phyloP scores from a whole-genome alignment of 2,888 invertebrate species.

The Dascillus cervinus region DNA sequence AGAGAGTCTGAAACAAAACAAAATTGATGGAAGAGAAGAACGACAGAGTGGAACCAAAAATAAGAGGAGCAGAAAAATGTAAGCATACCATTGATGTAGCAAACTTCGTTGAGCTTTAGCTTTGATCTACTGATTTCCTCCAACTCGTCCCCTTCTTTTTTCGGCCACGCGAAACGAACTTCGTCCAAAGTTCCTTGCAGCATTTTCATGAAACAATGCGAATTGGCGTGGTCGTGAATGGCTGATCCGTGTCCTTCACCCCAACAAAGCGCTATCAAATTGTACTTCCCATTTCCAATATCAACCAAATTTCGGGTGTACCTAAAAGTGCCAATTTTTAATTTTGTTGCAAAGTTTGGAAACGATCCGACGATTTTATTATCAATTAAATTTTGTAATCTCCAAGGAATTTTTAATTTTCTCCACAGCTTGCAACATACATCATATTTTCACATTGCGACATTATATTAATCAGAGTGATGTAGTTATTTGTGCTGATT shows the following conservation, averaged over 20 bases:
- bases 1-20: constrained; percentile 80
- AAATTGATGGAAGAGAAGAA: too few species aligned
- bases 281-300: constrained; percentile 93
- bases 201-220: constrained; percentile 97
- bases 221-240: constrained; percentile 93
- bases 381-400: too few species aligned
- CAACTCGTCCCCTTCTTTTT: constrained; percentile 33
- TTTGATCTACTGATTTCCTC: constrained; percentile 53
- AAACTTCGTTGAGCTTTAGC: constrained; percentile 70
- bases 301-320: constrained; percentile 96
- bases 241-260: constrained; percentile 90
- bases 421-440: too few species aligned
- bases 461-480: too few species aligned
- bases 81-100: constrained; percentile 90
- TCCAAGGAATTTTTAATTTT: too few species aligned
- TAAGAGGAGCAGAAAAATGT: constrained; percentile 1
- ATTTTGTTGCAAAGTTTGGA: too few species aligned
- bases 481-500: too few species aligned
- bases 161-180: constrained; percentile 79
- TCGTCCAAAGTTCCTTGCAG: constrained; percentile 77
- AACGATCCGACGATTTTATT: too few species aligned
- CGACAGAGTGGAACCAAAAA: too few species aligned
- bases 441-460: too few species aligned
- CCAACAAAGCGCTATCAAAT: constrained; percentile 98
- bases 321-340: constrained; percentile 49